Percentiles rank a stretch among this genome's conserved stretches.
Evolutionary conservation across 1,140 invertebrate genomes (phyloP).

Genomic region (Eufriesea mexicana): DNA sequence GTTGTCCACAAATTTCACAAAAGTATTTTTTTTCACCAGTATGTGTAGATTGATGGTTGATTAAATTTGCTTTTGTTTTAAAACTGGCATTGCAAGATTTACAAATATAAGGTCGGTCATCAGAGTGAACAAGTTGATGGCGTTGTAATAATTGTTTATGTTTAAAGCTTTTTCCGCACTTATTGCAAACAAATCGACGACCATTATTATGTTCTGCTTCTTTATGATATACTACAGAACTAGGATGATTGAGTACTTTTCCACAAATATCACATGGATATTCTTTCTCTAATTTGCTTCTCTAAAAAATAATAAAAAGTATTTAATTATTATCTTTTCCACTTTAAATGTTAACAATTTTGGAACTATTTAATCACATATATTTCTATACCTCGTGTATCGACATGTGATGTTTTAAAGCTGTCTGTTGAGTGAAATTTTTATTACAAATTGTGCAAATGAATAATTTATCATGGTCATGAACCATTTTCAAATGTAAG

Average conservation of each 20-base stretch:
- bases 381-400: constrained; percentile 78
- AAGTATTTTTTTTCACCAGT: constrained; percentile 88
- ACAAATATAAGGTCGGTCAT: constrained; percentile 85
- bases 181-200: constrained; percentile 86
- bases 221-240: constrained; percentile 88
- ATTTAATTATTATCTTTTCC: constrained; percentile 1
- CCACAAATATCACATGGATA: constrained; percentile 87
- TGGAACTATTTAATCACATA: constrained; percentile 4
- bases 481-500: constrained; percentile 83
- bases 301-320: constrained; percentile 56
- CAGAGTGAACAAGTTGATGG: constrained; percentile 88
- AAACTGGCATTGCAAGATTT: constrained; percentile 86
- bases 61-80: constrained; percentile 87
- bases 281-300: constrained; percentile 77
- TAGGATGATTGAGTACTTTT: constrained; percentile 86
- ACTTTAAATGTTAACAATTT: constrained; percentile 25
- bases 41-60: constrained; percentile 87
- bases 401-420: constrained; percentile 83
- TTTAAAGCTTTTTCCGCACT: constrained; percentile 88
- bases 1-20: constrained; percentile 90
- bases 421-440: constrained; percentile 83
- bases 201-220: constrained; percentile 87
- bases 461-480: constrained; percentile 83
- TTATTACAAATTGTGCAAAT: constrained; percentile 84
- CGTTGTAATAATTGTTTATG: constrained; percentile 87